Conservation (phyloP, 2,113 vertebrate genomes). For the Okapia johnstoni region DNA sequence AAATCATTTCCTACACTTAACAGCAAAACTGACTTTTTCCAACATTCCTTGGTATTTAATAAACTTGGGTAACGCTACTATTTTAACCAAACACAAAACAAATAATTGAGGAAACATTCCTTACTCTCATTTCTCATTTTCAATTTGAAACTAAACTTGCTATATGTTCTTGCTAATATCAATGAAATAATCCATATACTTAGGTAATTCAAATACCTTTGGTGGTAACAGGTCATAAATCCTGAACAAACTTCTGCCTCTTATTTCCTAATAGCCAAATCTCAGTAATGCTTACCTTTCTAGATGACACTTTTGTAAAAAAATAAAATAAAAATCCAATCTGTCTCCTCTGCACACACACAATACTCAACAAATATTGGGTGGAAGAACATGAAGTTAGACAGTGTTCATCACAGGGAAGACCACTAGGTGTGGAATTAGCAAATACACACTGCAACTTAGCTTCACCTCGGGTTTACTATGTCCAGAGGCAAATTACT, state of each 20-base stretch:
- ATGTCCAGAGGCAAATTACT: not conserved
- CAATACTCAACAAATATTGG: not conserved
- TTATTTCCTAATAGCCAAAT: not conserved
- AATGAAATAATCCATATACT: not conserved
- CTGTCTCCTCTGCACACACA: not conserved
- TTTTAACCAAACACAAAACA: conserved; percentile 2
- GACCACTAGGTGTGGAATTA: not conserved
- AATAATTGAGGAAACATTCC: not conserved
- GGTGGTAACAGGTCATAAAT: not conserved
- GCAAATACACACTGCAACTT: not conserved
- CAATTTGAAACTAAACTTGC: not conserved
- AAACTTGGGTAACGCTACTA: not conserved
- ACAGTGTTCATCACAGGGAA: not conserved
- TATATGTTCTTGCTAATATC: not conserved
- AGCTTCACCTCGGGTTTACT: not conserved
- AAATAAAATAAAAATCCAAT: not conserved
- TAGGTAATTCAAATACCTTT: not conserved
- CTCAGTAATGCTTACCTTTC: not conserved
- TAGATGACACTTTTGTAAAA: not conserved
- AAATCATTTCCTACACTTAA: not conserved
- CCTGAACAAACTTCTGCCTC: not conserved
- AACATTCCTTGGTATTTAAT: not conserved
- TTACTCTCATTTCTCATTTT: not conserved
- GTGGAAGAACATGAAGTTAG: not conserved
- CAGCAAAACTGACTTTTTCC: not conserved